Evolutionary conservation across 2,113 vertebrate species (phyloP), one percentile per base, ranked within the genome.

Genomic region (Archocentrus centrarchus): DNA sequence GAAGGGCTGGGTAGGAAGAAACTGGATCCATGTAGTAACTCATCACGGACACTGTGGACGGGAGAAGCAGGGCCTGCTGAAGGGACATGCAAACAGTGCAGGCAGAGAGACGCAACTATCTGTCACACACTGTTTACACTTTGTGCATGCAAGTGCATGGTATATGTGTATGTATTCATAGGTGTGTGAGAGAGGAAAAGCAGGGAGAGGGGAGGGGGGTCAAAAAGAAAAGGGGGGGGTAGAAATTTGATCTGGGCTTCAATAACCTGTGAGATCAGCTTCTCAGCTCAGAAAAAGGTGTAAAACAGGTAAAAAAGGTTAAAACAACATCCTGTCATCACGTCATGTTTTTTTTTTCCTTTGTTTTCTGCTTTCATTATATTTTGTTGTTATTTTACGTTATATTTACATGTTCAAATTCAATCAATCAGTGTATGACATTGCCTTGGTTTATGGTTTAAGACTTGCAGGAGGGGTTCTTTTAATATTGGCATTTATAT

Each of bases 21-120:
- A 96, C 78, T 50, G 97, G 94, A 95, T 98, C 97, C 96, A 96
- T 84, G 83, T 97, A 98, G 95, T 99, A 98, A 96, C 96, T 99
- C 98, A 99, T 99, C 90, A 83, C 91, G 87, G 53, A 85, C 44
- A 18, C 89, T 75, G 90, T 37, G 88, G 92, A 93, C 92, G 89
- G 89, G 82, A 91, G 86, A 83, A 89, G 88, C 91, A 84, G 90
- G 83, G 92, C 90, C 95, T 95, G 94, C 87, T 93, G 88, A 90
- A 92, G 77, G 93, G 90, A 94, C 88, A 86, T 68, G 18, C 84
- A 90, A 90, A 90, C 91, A 89, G 80, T 83, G 66, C 61, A 78
- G 79, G 83, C 80, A 82, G 88, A 81, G 85, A 81, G 86, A 76
- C 63, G 83, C 30, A 70, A 86, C 92, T 77, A 95, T 95, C 93